A percentile compares a stretch with the other conserved stretches of the same genome.
phyloP scores from a whole-genome alignment of 2,113 vertebrate genomes.

The Heloderma charlesbogerti region DNA sequence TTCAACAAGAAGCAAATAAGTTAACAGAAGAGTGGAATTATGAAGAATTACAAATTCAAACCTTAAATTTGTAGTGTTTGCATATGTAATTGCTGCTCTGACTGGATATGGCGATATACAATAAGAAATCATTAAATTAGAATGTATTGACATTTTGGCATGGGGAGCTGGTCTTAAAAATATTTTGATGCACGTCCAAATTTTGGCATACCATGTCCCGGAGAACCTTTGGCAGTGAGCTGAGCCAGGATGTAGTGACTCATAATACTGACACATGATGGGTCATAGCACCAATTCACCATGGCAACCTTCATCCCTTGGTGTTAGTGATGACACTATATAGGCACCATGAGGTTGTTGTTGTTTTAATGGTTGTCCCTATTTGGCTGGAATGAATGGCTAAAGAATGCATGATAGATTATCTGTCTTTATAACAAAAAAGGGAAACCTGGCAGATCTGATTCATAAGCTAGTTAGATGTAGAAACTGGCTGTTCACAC shows the following conservation, averaged over 20 bases:
- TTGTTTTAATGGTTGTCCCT: not conserved
- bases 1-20: not conserved
- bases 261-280: not conserved
- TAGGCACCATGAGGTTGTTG: not conserved
- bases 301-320: not conserved
- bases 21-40: not conserved
- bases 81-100: not conserved
- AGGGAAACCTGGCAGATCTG: not conserved
- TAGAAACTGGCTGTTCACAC: too few species aligned
- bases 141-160: constrained; percentile 2
- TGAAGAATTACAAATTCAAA: not conserved
- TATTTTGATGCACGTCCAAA: not conserved
- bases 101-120: not conserved
- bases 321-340: not conserved
- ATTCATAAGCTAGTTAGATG: not conserved
- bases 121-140: not conserved
- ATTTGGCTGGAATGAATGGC: not conserved
- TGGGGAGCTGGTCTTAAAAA: not conserved
- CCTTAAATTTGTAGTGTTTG: not conserved
- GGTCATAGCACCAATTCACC: not conserved
- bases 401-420: not conserved
- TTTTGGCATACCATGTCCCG: not conserved
- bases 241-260: not conserved
- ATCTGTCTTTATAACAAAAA: constrained; percentile 1
- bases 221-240: not conserved